Evolutionary conservation across 2,888 invertebrate species (phyloP).

Genomic region (Elysia crispata): DNA sequence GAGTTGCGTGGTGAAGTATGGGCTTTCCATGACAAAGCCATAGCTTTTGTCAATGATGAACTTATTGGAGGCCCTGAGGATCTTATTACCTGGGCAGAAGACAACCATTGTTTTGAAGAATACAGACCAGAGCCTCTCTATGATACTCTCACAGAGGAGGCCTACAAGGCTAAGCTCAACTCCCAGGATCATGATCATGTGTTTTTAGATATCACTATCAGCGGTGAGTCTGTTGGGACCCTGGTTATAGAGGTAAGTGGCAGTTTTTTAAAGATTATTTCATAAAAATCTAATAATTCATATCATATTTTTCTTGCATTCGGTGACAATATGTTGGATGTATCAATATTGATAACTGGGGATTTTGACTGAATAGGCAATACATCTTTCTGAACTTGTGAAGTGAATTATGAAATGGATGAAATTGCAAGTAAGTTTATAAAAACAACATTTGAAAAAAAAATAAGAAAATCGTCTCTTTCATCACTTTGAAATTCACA

Average conservation of each 20-base stretch:
- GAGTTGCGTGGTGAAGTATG: slow-evolving; percentile 75
- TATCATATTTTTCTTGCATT: not conserved
- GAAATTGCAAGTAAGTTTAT: too few species aligned
- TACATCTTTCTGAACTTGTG: too few species aligned
- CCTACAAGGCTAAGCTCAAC: slow-evolving; percentile 71
- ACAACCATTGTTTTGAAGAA: slow-evolving; percentile 73
- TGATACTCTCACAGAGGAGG: slow-evolving; percentile 74
- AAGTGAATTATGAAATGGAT: too few species aligned
- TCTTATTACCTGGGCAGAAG: slow-evolving; percentile 74
- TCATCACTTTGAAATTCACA: too few species aligned
- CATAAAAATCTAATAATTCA: not conserved
- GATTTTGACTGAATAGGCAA: too few species aligned
- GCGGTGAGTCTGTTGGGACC: slow-evolving; percentile 68
- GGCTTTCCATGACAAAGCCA: slow-evolving; percentile 73
- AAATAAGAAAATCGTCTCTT: too few species aligned
- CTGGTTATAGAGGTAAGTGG: slow-evolving; percentile 75
- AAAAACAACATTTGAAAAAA: too few species aligned
- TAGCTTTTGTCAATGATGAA: slow-evolving; percentile 72
- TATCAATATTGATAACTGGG: too few species aligned
- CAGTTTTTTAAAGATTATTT: not conserved
- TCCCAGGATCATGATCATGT: slow-evolving; percentile 73
- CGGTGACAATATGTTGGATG: not conserved
- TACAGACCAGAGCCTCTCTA: slow-evolving; percentile 73
- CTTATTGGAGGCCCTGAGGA: slow-evolving; percentile 74
- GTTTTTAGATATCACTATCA: slow-evolving; percentile 73